Conservation (phyloP, 2,888 invertebrate species). For the Acanthosepion pharaonis region DNA sequence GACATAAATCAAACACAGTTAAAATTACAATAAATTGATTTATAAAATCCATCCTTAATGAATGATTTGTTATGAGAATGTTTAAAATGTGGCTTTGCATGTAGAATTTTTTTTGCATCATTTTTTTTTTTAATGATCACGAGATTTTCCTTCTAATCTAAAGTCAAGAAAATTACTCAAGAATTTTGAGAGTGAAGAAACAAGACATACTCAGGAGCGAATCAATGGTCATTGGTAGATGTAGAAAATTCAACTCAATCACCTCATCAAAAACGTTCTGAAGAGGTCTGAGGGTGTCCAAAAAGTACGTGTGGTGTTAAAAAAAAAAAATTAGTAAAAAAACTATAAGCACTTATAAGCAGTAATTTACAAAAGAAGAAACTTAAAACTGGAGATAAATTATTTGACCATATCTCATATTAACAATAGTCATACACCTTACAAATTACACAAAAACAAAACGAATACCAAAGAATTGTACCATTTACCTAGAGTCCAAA, state of each 20-base stretch:
- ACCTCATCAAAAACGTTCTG: neutral
- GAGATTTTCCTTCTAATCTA: neutral
- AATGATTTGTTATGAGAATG: neutral
- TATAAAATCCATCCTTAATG: neutral
- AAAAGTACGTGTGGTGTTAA: neutral
- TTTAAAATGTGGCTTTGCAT: neutral
- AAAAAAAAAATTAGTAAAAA: neutral
- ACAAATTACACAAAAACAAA: neutral
- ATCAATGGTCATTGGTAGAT: neutral
- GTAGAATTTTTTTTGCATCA: neutral
- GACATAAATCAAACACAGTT: neutral
- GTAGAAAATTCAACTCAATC: neutral
- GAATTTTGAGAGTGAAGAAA: neutral
- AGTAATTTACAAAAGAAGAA: neutral
- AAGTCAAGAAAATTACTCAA: neutral
- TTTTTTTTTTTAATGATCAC: neutral
- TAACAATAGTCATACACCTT: neutral
- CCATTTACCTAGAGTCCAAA: neutral
- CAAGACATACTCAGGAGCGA: neutral
- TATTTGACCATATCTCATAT: neutral
- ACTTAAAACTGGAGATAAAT: neutral
- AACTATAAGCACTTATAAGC: fast-evolving
- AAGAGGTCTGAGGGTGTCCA: neutral
- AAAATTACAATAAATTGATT: neutral
- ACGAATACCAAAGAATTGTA: neutral